Evolutionary conservation across 2,113 vertebrate genomes (phyloP).

Genomic region (Chionodraco myersi): DNA sequence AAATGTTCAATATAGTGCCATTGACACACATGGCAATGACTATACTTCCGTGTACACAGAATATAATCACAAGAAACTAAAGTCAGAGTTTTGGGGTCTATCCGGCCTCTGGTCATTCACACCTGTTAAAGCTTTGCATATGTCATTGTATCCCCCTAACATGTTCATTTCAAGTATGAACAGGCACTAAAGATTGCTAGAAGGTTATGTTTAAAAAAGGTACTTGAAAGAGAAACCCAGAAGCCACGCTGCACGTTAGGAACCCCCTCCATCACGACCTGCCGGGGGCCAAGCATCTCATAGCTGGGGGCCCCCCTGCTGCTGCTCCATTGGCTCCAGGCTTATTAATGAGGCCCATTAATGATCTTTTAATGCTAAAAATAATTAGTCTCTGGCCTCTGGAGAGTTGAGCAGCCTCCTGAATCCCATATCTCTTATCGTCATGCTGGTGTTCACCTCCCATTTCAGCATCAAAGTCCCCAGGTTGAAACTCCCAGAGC

Average conservation of each 20-base stretch:
- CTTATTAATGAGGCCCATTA: background rate
- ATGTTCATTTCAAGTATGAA: too few relatives aligned
- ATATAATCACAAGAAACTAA: too few relatives aligned
- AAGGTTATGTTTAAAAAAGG: background rate
- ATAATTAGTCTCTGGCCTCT: background rate
- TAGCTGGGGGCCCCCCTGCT: background rate
- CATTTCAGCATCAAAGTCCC: slow-evolving; percentile 11
- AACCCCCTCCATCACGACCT: slow-evolving; percentile 1
- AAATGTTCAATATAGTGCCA: too few relatives aligned
- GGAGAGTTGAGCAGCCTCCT: background rate
- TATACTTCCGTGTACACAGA: too few relatives aligned
- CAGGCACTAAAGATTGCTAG: background rate
- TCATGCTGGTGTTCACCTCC: slow-evolving; percentile 12
- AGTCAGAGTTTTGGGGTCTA: too few relatives aligned
- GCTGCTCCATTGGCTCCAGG: background rate
- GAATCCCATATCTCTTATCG: slow-evolving; percentile 25
- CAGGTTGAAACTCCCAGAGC: slow-evolving; percentile 22
- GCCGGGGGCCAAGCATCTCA: background rate
- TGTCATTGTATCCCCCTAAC: too few relatives aligned
- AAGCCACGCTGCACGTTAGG: background rate
- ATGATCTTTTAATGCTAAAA: slow-evolving; percentile 18
- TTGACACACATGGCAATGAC: too few relatives aligned
- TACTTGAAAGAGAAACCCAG: background rate
- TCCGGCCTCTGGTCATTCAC: too few relatives aligned
- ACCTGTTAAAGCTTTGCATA: too few relatives aligned